Evolutionary conservation across 2,888 invertebrate genomes (phyloP).

Genomic region (Fissipunctia ypsillon): DNA sequence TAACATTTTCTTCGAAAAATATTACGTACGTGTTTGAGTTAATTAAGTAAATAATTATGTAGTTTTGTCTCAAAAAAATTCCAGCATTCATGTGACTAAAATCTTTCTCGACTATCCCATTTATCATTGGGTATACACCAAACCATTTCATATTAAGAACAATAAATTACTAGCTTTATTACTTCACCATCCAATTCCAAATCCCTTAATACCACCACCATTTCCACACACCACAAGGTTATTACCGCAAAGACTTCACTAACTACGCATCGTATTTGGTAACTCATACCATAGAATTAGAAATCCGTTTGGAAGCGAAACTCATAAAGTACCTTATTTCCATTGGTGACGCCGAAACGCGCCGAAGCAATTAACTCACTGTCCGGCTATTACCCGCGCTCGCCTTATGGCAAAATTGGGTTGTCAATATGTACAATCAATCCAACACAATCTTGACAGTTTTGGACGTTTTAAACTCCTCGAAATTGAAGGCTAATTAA

Average conservation of each 20-base stretch:
- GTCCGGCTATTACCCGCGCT: neutral
- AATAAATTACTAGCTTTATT: neutral
- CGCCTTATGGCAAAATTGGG: neutral
- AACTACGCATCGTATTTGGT: neutral
- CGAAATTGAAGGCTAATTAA: neutral
- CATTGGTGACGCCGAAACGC: too few species aligned
- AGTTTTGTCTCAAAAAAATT: neutral
- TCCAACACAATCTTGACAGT: neutral
- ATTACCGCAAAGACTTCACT: conserved; percentile 6
- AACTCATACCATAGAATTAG: neutral
- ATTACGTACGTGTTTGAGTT: neutral
- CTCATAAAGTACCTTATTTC: too few species aligned
- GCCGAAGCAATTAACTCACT: neutral
- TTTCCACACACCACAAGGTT: neutral
- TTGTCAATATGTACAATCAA: too few species aligned
- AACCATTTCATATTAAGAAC: neutral
- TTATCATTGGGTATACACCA: neutral
- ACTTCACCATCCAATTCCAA: neutral
- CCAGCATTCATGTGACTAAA: neutral
- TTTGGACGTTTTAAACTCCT: neutral
- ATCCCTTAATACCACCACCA: too few species aligned
- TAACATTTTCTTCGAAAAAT: neutral
- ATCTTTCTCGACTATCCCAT: neutral
- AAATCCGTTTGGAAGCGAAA: neutral
- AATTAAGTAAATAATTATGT: neutral